These are phyloP conservation scores for Caenorhabditis sp. DNA, from an alignment of 2,888 invertebrate genomes.

Conservation along the genomic window DNA sequence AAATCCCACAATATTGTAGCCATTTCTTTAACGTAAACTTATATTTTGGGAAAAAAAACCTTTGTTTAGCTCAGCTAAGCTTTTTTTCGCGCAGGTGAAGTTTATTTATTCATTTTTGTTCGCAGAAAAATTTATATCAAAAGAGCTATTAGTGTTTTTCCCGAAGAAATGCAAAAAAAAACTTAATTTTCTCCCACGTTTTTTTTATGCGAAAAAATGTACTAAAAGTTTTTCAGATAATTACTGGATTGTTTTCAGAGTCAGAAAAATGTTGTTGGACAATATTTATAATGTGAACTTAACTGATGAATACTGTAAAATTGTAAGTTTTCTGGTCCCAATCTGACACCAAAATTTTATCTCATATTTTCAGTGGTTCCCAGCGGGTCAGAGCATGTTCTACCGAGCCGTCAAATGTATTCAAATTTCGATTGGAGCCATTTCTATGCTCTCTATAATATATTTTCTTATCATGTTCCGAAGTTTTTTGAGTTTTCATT, in stretches of 20 bases:
- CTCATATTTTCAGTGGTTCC: conserved; percentile 16
- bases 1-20: too few species aligned
- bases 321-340: conserved; percentile 6
- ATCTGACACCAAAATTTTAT: not conserved
- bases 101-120: too few species aligned
- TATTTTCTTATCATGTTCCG: conserved; percentile 18
- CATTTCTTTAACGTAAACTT: too few species aligned
- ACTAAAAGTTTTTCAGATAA: not conserved
- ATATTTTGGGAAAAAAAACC: too few species aligned
- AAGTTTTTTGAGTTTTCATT: conserved; percentile 21
- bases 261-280: not conserved
- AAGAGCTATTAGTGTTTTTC: too few species aligned
- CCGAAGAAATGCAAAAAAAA: too few species aligned
- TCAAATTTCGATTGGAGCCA: conserved; percentile 11
- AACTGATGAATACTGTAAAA: conserved; percentile 18
- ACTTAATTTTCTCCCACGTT: not conserved
- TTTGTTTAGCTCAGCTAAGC: too few species aligned
- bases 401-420: conserved; percentile 18
- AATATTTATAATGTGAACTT: conserved; percentile 8
- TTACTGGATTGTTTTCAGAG: too few species aligned
- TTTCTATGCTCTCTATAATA: conserved; percentile 21
- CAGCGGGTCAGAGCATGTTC: conserved; percentile 12
- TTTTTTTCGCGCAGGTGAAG: too few species aligned
- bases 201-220: not conserved
- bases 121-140: too few species aligned